Evolutionary conservation across 1,140 invertebrate species (phyloP).

Genomic region (Asbolus verrucosus): DNA sequence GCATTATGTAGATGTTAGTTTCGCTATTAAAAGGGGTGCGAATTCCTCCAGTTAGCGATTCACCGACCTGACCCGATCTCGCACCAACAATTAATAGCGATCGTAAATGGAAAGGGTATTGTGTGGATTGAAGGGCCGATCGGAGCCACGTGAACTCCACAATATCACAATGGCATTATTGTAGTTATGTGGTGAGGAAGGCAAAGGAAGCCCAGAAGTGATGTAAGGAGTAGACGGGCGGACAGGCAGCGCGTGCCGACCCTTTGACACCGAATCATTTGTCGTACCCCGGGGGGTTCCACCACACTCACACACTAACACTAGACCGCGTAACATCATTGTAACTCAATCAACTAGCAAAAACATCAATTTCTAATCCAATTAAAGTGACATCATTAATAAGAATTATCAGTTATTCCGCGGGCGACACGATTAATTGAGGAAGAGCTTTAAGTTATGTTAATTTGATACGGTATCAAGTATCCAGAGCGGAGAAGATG

Average conservation of each 20-base stretch:
- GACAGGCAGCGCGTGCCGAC: constrained; percentile 46
- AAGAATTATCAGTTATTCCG: constrained; percentile 13
- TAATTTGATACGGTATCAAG: constrained; percentile 11
- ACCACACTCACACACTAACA: constrained; percentile 31
- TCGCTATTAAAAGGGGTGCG: not conserved
- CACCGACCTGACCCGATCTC: constrained; percentile 7
- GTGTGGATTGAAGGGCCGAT: constrained; percentile 13
- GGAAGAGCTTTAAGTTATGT: not conserved
- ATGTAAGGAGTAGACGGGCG: constrained; percentile 28
- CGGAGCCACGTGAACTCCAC: constrained; percentile 14
- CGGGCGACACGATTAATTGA: constrained; percentile 3
- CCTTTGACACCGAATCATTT: constrained; percentile 48
- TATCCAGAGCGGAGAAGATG: not conserved
- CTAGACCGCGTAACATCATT: not conserved
- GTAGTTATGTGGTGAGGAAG: constrained; percentile 33
- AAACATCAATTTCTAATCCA: constrained; percentile 29
- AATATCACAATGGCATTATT: constrained; percentile 24
- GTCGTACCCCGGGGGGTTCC: constrained; percentile 41
- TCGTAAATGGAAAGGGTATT: constrained; percentile 22
- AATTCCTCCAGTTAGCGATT: constrained; percentile 6
- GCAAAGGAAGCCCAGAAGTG: constrained; percentile 34
- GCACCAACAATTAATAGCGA: constrained; percentile 10
- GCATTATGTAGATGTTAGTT: not conserved
- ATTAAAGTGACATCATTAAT: constrained; percentile 32
- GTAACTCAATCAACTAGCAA: constrained; percentile 35